Base-by-base conservation (phyloP, 1,140 invertebrate species). In the Myzus persicae region DNA sequence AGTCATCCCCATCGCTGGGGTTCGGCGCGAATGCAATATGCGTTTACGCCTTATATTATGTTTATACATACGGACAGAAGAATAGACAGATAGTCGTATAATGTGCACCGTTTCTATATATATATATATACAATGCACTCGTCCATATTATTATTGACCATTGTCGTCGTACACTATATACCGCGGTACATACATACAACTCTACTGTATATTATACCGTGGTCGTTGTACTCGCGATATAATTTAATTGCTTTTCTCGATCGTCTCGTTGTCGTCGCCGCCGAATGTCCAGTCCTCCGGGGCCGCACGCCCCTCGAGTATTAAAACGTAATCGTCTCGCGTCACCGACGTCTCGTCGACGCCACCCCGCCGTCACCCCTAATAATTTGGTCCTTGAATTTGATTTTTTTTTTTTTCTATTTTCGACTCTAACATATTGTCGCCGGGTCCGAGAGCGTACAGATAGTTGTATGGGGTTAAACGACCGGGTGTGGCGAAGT, bases 371-470 rank as follows among this genome's bases (percentile, higher is more conserved):
- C 26, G 26, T 54, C 59, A 18, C 59, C 31, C 59, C 59, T 20
- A 76, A 76, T 6, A 18, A 76, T 76, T n/a, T 1, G n/a, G 31
- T 76, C n/a, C 5, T 51, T 18, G 5, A 14, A 76, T 76, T 76
- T n/a, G 59, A 76, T 76, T 76, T 76, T 84, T 40, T 42, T 11
- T 76, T 76, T 76, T 84, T 40, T 42, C 24, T 9, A 38, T 40
- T 84, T 40, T 42, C 22, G 11, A 85, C 82, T 38, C 44, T 40
- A 85, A 85, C 84, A 85, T 85, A 85, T 85, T 85, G 84, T n/a
- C n/a, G n/a, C n/a, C n/a, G n/a, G n/a, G n/a, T 44, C 59, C 54
- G 8, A 31, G 54, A n/a, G 59, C 11, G 5, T n/a, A 59, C 46
- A 18, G 7, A 48, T 1, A 51, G 48, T 51, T 51, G 22, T n/a